A percentile compares a stretch with the other conserved stretches of the same genome.
Evolutionary conservation across 2,888 invertebrate species (phyloP).

Genomic region (Brassicogethes aeneus): DNA sequence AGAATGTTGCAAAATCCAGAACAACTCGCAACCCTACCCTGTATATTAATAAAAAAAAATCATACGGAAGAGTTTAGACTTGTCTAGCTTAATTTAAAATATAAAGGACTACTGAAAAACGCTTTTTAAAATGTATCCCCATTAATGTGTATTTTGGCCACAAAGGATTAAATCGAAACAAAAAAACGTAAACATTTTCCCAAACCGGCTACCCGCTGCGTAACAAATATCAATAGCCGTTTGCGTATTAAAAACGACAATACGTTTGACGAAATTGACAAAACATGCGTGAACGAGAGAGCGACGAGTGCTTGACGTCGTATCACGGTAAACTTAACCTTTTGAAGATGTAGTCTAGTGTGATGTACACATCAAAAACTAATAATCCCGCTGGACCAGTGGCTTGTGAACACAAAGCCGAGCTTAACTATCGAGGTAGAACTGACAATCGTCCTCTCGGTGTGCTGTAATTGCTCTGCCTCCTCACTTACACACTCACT

Average conservation of each 20-base stretch:
- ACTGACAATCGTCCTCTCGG: too few species aligned
- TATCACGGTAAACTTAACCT: constrained; percentile 24
- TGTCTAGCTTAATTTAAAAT: too few species aligned
- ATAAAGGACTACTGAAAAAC: too few species aligned
- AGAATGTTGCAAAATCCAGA: too few species aligned
- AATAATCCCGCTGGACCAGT: constrained; percentile 26
- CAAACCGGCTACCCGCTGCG: not conserved
- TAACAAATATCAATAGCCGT: not conserved
- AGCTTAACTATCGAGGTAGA: not conserved
- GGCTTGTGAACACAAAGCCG: constrained; percentile 26
- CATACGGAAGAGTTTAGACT: too few species aligned
- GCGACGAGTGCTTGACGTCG: not conserved
- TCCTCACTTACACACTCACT: too few species aligned
- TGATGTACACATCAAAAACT: constrained; percentile 18
- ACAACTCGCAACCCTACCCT: too few species aligned
- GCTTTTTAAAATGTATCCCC: too few species aligned
- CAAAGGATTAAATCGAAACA: not conserved
- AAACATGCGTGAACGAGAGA: not conserved
- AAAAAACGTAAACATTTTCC: not conserved
- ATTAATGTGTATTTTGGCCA: too few species aligned
- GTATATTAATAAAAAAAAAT: too few species aligned
- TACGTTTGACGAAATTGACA: not conserved
- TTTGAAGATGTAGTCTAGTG: constrained; percentile 16
- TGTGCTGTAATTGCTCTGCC: too few species aligned
- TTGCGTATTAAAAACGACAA: not conserved